Evolutionary conservation across 1,140 invertebrate species (phyloP).

Genomic region (Araneus ventricosus): DNA sequence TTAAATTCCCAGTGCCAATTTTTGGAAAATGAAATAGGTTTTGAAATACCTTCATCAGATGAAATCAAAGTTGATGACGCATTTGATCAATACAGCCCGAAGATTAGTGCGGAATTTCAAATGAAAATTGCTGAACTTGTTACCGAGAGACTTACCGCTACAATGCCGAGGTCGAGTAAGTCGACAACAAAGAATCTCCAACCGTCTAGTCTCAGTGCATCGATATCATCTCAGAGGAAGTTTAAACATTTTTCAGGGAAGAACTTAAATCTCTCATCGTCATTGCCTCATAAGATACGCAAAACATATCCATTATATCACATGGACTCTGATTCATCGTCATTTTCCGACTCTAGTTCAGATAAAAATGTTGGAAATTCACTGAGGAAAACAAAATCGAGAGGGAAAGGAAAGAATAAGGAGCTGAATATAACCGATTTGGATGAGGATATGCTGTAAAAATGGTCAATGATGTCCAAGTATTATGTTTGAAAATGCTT

Average conservation of each 20-base stretch:
- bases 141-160: conserved; percentile 42
- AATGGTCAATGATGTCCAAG: neutral
- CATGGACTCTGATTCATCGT: conserved; percentile 51
- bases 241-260: neutral
- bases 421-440: conserved; percentile 10
- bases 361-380: conserved; percentile 7
- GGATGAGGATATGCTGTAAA: conserved; percentile 17
- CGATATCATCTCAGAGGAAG: conserved; percentile 49
- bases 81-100: neutral
- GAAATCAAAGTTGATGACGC: neutral
- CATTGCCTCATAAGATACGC: conserved; percentile 47
- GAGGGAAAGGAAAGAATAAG: conserved; percentile 63
- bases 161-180: conserved; percentile 44
- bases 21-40: conserved; percentile 5
- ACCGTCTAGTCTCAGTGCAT: conserved; percentile 48
- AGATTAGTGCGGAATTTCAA: neutral
- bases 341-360: neutral
- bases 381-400: conserved; percentile 59
- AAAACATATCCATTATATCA: conserved; percentile 69
- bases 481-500: neutral
- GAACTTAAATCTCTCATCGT: neutral
- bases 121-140: neutral
- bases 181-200: neutral
- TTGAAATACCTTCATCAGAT: neutral
- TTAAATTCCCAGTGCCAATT: conserved; percentile 38